These are phyloP conservation scores for Esperia sulphurella DNA, from an alignment of 2,888 invertebrate species.

Conservation along the genomic window DNA sequence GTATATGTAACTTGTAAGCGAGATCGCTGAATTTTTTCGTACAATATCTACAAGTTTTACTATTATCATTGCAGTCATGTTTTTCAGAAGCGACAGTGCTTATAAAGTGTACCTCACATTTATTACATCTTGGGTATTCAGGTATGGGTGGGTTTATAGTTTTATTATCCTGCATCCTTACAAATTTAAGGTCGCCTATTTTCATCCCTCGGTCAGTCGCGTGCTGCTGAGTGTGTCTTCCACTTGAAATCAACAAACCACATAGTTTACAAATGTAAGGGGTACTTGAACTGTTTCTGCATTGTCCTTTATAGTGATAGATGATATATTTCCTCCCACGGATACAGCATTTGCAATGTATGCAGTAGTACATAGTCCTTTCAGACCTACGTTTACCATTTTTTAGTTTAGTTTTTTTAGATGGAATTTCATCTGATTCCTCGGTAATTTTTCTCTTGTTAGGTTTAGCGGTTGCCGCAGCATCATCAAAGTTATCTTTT, in stretches of 20 bases:
- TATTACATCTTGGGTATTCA: conserved; percentile 22
- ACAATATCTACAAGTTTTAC: conserved; percentile 28
- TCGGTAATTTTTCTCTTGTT: not conserved
- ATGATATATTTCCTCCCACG: not conserved
- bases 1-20: conserved; percentile 31
- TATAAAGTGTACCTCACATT: conserved; percentile 33
- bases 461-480: not conserved
- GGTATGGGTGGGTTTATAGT: conserved; percentile 26
- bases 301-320: not conserved
- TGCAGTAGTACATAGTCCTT: conserved; percentile 19
- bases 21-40: conserved; percentile 25
- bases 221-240: conserved; percentile 18
- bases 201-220: conserved; percentile 15
- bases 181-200: conserved; percentile 28
- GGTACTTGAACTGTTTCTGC: conserved; percentile 1
- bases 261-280: conserved; percentile 31
- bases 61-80: conserved; percentile 26
- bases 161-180: conserved; percentile 16
- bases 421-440: not conserved
- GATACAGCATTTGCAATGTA: conserved; percentile 15
- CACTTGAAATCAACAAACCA: conserved; percentile 25
- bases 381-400: not conserved
- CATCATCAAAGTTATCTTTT: not conserved
- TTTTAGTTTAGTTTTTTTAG: not conserved
- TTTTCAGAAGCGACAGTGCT: rapidly evolving